Percentiles rank a stretch among this genome's conserved stretches.
phyloP scores from a whole-genome alignment of 2,113 vertebrate species.

The Heterochromis multidens region DNA sequence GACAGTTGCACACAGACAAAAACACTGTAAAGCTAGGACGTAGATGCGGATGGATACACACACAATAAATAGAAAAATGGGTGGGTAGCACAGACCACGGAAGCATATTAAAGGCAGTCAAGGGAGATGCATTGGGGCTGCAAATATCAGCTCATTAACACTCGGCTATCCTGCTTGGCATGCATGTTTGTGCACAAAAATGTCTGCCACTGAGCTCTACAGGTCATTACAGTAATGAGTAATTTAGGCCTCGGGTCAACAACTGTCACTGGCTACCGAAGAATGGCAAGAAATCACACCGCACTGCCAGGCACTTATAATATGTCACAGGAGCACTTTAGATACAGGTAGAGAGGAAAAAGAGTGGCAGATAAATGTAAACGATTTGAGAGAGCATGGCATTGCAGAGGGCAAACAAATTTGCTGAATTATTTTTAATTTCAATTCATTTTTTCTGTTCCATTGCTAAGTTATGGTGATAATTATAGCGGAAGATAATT shows the following conservation, averaged over 20 bases:
- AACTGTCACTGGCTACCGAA: slow-evolving; percentile 48
- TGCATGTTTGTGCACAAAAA: neutral
- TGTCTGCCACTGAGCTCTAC: slow-evolving; percentile 27
- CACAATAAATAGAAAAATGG: slow-evolving; percentile 31
- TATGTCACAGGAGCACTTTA: neutral
- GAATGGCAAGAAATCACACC: slow-evolving; percentile 33
- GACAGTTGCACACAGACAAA: neutral
- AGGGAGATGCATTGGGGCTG: slow-evolving; percentile 42
- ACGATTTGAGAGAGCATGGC: neutral
- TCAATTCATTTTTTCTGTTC: slow-evolving; percentile 46
- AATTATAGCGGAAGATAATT: slow-evolving; percentile 56
- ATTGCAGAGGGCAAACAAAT: neutral
- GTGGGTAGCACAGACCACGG: slow-evolving; percentile 7
- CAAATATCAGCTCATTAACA: slow-evolving; percentile 65
- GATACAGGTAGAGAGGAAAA: neutral
- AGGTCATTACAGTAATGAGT: slow-evolving; percentile 67
- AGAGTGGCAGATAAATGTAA: neutral
- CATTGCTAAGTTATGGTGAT: slow-evolving; percentile 32
- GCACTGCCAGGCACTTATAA: neutral
- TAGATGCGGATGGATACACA: neutral
- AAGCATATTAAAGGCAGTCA: slow-evolving; percentile 50
- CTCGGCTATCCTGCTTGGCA: slow-evolving; percentile 29
- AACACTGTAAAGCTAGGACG: neutral
- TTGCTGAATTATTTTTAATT: neutral
- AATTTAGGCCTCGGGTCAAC: slow-evolving; percentile 57